Percentiles rank a stretch among this genome's conserved stretches.
These are phyloP conservation scores for Steinernema scapterisci DNA, from an alignment of 2,888 invertebrate species.

Conservation along the genomic window DNA sequence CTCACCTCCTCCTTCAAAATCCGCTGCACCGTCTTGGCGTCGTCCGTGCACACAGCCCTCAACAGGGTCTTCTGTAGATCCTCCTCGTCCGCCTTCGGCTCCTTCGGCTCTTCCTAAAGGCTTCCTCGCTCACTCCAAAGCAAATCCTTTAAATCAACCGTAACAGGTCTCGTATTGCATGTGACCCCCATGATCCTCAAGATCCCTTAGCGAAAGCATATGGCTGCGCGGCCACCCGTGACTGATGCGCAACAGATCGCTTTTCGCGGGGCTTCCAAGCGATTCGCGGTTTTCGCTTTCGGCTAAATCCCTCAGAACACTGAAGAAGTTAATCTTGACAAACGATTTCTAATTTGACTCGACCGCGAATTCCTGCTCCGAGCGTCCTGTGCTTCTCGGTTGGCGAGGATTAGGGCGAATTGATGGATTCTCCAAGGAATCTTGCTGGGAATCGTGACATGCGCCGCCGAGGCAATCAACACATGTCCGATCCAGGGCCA, in stretches of 20 bases:
- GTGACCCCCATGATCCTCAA: background rate
- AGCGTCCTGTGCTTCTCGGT: no score
- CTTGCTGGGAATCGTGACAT: background rate
- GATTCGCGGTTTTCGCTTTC: background rate
- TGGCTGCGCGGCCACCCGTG: constrained; percentile 27
- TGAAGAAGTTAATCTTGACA: constrained; percentile 29
- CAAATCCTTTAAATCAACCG: background rate
- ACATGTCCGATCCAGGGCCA: constrained; percentile 10
- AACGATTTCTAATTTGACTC: constrained; percentile 33
- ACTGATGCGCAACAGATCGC: constrained; percentile 27
- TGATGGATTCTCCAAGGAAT: constrained; percentile 15
- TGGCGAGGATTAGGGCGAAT: constrained; percentile 8
- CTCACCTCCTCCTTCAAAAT: background rate
- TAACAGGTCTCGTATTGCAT: constrained; percentile 5
- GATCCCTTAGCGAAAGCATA: background rate
- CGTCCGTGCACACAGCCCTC: constrained; percentile 11
- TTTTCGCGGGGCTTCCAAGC: background rate
- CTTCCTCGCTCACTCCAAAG: background rate
- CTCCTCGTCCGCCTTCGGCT: no score
- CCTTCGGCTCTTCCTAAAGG: background rate
- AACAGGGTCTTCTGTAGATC: background rate
- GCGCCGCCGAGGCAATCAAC: constrained; percentile 21
- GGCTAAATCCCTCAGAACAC: background rate
- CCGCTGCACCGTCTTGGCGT: background rate
- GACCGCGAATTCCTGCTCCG: constrained; percentile 11